These are phyloP conservation scores for Trachurus trachurus DNA, from an alignment of 2,797 vertebrate species.

Conservation along the genomic window DNA sequence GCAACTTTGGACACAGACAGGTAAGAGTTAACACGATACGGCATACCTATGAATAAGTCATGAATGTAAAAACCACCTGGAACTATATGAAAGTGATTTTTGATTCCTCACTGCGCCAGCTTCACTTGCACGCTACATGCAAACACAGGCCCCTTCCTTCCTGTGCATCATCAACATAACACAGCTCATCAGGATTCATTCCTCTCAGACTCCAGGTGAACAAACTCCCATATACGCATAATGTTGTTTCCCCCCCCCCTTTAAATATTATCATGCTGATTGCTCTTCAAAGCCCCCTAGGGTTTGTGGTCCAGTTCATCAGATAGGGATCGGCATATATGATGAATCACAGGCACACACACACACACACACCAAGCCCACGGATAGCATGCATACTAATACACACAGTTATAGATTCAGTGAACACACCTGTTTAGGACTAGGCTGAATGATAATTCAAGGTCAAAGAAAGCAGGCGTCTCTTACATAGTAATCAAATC, in stretches of 20 bases:
- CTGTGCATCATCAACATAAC: background rate
- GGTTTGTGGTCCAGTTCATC: constrained; percentile 52
- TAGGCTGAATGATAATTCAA: constrained; percentile 49
- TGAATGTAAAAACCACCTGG: background rate
- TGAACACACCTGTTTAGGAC: constrained; percentile 25
- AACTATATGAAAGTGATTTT: background rate
- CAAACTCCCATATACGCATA: constrained; percentile 13
- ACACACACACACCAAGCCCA: background rate
- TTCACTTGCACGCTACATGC: constrained; percentile 9
- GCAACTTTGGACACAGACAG: constrained; percentile 94
- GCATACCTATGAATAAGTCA: background rate
- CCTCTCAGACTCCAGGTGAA: constrained; percentile 34
- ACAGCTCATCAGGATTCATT: constrained; percentile 39
- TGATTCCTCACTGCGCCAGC: background rate
- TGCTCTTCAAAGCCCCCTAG: constrained; percentile 28
- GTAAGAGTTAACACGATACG: constrained; percentile 65
- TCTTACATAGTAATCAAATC: constrained; percentile 18
- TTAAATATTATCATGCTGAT: constrained; percentile 44
- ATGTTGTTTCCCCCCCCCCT: constrained; percentile 37
- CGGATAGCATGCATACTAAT: constrained; percentile 55
- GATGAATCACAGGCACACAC: constrained; percentile 49
- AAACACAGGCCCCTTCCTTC: constrained; percentile 9
- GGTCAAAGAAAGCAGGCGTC: constrained; percentile 30
- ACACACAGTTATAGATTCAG: constrained; percentile 35
- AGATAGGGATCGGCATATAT: constrained; percentile 61